Percentiles rank a stretch among this genome's conserved stretches.
Conservation (phyloP, 2,113 vertebrate species). For the Haliaeetus leucogaster region DNA sequence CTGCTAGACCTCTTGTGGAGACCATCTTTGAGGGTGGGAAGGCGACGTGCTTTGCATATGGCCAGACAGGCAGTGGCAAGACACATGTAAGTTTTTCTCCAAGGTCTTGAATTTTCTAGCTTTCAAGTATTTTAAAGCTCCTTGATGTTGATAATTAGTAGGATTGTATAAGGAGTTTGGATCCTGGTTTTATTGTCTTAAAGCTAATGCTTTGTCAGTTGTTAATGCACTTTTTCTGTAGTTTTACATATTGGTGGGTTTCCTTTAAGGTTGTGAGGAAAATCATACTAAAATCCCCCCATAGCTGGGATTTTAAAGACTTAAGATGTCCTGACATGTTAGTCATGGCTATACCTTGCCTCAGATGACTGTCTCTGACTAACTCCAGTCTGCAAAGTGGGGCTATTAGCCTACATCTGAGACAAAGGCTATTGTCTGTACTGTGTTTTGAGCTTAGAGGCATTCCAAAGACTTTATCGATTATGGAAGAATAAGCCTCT, state of each 20-base stretch:
- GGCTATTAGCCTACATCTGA: neutral
- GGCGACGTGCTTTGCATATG: constrained; percentile 96
- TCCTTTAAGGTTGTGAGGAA: neutral
- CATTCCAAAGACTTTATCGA: neutral
- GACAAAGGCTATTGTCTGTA: neutral
- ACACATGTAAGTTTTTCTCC: constrained; percentile 85
- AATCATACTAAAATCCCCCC: neutral
- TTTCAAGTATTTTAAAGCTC: neutral
- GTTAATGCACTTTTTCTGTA: neutral
- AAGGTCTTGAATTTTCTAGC: neutral
- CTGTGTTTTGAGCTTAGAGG: neutral
- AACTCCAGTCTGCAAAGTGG: neutral
- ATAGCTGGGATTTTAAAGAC: neutral
- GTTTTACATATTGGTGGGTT: neutral
- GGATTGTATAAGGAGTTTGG: neutral
- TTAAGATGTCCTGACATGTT: neutral
- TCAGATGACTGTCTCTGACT: neutral
- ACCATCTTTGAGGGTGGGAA: constrained; percentile 91
- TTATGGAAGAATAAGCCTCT: neutral
- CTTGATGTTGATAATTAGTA: neutral
- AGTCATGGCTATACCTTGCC: neutral
- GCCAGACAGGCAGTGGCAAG: constrained; percentile 97
- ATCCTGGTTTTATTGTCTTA: neutral
- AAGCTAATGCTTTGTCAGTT: neutral
- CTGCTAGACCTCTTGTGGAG: constrained; percentile 90